phyloP scores from a whole-genome alignment of 2,113 vertebrate genomes.

The Carassius carassius region DNA sequence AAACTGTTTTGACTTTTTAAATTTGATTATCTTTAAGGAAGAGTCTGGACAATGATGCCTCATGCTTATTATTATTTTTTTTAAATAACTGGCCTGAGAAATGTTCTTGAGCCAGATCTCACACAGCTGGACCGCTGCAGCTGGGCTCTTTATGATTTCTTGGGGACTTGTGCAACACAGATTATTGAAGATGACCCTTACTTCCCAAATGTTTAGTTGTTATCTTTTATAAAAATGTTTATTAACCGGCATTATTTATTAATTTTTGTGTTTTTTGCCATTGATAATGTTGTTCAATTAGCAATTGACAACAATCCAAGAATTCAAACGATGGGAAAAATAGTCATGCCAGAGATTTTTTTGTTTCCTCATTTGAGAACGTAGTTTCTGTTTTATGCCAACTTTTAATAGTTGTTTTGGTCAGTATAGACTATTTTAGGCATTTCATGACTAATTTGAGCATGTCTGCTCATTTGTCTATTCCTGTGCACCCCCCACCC shows the following conservation, averaged over 20 bases:
- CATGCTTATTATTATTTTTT: not conserved
- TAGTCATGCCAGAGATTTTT: not conserved
- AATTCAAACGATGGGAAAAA: not conserved
- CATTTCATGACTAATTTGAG: not conserved
- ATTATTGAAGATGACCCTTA: not conserved
- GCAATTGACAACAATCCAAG: too few relatives aligned
- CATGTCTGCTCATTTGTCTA: not conserved
- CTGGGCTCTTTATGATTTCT: conserved; percentile 9
- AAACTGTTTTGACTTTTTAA: not conserved
- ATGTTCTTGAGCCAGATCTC: not conserved
- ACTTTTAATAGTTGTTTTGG: not conserved
- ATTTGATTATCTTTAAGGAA: not conserved
- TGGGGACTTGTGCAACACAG: not conserved
- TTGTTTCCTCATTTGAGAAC: not conserved
- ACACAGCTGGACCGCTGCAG: conserved; percentile 37
- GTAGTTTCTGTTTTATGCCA: not conserved
- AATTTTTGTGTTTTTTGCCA: too few relatives aligned
- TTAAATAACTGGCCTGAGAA: not conserved
- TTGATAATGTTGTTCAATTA: too few relatives aligned
- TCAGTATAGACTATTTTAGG: not conserved
- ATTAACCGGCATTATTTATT: too few relatives aligned
- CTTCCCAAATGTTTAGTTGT: not conserved
- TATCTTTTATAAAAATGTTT: not conserved
- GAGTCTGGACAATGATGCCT: not conserved
- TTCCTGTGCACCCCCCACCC: not conserved